Percentiles rank a stretch among this genome's conserved stretches.
These are phyloP conservation scores for Fulica atra DNA, from an alignment of 2,113 vertebrate species.

Conservation along the genomic window DNA sequence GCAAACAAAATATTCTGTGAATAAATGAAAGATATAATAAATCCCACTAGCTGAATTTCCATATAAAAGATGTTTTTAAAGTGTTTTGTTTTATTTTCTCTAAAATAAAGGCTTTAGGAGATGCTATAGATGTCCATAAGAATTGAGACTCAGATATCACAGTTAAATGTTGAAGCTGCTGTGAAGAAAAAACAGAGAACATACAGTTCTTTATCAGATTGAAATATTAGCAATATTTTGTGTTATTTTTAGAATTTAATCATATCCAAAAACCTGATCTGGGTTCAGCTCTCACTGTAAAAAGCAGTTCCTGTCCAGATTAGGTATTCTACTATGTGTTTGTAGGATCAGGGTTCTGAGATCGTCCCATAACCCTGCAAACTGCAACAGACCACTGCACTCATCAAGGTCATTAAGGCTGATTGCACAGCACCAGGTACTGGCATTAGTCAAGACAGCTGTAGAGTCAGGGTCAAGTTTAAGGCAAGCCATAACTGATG, in stretches of 20 bases:
- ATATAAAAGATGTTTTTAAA: not conserved
- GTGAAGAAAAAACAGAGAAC: not conserved
- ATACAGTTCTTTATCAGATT: not conserved
- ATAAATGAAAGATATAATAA: not conserved
- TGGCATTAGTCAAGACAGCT: not conserved
- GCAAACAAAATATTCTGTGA: not conserved
- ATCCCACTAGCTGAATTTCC: not conserved
- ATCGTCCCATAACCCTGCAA: not conserved
- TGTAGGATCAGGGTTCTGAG: no score
- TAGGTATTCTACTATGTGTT: not conserved
- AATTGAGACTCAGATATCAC: not conserved
- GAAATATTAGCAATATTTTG: not conserved
- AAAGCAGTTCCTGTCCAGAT: accelerated
- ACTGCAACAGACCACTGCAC: not conserved
- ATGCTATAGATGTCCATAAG: not conserved
- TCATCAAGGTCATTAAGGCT: not conserved
- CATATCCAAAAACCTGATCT: not conserved
- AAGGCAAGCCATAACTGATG: not conserved
- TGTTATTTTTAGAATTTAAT: not conserved
- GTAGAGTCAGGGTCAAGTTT: not conserved
- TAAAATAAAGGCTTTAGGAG: not conserved
- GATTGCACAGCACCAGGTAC: not conserved
- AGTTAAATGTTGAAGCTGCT: not conserved
- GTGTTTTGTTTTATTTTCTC: not conserved
- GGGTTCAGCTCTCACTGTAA: not conserved